These are phyloP conservation scores for Recurvirostra avosetta DNA, from an alignment of 2,113 vertebrate species.

Conservation along the genomic window DNA sequence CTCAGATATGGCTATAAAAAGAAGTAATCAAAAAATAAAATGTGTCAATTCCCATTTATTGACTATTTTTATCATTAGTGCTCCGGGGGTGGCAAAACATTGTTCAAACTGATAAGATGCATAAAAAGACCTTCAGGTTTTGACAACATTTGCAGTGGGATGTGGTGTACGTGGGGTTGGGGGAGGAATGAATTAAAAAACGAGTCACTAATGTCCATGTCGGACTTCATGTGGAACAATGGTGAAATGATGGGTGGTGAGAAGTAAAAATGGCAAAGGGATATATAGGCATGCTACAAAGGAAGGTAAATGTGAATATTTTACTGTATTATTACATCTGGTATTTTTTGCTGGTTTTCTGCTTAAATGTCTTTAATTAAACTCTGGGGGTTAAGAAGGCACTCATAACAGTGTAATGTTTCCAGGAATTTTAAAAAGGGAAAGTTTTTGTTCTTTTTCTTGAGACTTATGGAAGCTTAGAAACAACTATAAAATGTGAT, in stretches of 20 bases:
- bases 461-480: not conserved
- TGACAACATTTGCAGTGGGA: not conserved
- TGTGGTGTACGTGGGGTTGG: not conserved
- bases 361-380: not conserved
- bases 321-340: not conserved
- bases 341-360: not conserved
- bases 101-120: not conserved
- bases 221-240: not conserved
- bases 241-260: not conserved
- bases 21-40: conserved; percentile 14
- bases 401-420: not conserved
- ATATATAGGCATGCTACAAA: not conserved
- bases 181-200: not conserved
- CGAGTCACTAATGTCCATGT: not conserved
- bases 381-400: not conserved
- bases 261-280: not conserved
- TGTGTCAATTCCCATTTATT: not conserved
- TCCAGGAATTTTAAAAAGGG: not conserved
- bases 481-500: rapidly evolving
- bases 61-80: not conserved
- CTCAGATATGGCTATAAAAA: conserved; percentile 73
- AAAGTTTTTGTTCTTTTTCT: not conserved
- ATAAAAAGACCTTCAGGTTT: not conserved
- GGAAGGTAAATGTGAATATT: not conserved
- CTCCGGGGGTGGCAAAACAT: not conserved